These are phyloP conservation scores for Aphidius gifuensis DNA, from an alignment of 1,140 invertebrate genomes.

Conservation along the genomic window DNA sequence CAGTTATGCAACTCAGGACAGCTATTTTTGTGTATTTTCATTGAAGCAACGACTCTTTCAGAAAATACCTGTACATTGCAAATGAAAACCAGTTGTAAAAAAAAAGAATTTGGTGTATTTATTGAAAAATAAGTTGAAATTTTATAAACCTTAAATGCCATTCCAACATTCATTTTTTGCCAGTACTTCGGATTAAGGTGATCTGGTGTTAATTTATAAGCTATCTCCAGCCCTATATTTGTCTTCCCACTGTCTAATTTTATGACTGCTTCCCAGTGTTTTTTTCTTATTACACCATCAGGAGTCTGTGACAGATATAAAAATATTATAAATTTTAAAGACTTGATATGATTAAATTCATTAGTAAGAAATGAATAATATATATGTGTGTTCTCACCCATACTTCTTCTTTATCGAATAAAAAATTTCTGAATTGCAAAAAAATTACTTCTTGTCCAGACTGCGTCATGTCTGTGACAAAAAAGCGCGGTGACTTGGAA, in stretches of 20 bases:
- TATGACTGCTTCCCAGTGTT: constrained; percentile 17
- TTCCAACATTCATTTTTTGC: constrained; percentile 17
- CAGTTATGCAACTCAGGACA: background rate
- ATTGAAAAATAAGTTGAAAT: background rate
- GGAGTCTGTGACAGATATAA: constrained; percentile 21
- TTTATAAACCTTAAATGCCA: constrained; percentile 19
- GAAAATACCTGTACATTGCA: constrained; percentile 20
- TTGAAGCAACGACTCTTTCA: constrained; percentile 6
- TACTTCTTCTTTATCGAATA: background rate
- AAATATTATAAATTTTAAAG: background rate
- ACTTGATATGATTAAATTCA: background rate
- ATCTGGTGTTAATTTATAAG: background rate
- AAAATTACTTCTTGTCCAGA: no score
- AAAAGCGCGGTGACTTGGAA: no score
- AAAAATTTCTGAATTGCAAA: constrained; percentile 14
- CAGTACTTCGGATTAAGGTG: constrained; percentile 12
- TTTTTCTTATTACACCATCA: constrained; percentile 12
- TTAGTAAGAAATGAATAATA: background rate
- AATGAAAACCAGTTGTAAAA: constrained; percentile 11
- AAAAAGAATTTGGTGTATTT: background rate
- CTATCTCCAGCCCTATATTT: constrained; percentile 1
- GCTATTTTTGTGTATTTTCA: constrained; percentile 6
- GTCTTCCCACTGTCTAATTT: background rate
- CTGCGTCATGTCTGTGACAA: no score
- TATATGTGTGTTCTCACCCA: no score